These are phyloP conservation scores for Cryptoblepharus egeriae DNA, from an alignment of 2,797 vertebrate species.

Conservation along the genomic window DNA sequence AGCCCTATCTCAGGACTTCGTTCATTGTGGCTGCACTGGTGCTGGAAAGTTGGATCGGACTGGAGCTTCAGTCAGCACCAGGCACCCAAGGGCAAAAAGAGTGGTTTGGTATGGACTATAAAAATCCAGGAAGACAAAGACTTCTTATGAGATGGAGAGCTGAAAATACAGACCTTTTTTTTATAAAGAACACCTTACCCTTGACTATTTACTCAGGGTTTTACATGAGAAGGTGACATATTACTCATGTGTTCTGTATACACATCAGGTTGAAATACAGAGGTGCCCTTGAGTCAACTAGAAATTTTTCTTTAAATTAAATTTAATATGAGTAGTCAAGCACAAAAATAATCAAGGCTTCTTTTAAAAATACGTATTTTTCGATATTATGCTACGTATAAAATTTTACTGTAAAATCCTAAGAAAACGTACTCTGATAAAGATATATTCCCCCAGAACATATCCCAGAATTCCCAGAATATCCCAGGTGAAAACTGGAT, in stretches of 20 bases:
- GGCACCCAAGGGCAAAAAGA: background rate
- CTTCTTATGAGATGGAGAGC: background rate
- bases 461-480: too few relatives aligned
- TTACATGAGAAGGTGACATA: background rate
- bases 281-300: background rate
- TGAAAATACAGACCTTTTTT: conserved; percentile 11
- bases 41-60: too few relatives aligned
- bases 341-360: conserved; percentile 1
- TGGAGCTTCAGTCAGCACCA: too few relatives aligned
- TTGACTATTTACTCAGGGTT: conserved; percentile 25
- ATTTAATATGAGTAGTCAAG: conserved; percentile 16
- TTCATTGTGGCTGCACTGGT: too few relatives aligned
- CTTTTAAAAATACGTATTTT: background rate
- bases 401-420: background rate
- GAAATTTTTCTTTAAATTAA: conserved; percentile 16
- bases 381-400: background rate
- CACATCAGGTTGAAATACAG: conserved; percentile 24
- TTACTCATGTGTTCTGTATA: conserved; percentile 20
- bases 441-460: background rate
- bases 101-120: background rate
- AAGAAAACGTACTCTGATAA: background rate
- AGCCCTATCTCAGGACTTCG: too few relatives aligned
- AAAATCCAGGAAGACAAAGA: background rate
- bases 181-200: background rate
- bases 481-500: background rate